Base-by-base conservation (phyloP, 2,113 vertebrate species). In the Chauna torquata region DNA sequence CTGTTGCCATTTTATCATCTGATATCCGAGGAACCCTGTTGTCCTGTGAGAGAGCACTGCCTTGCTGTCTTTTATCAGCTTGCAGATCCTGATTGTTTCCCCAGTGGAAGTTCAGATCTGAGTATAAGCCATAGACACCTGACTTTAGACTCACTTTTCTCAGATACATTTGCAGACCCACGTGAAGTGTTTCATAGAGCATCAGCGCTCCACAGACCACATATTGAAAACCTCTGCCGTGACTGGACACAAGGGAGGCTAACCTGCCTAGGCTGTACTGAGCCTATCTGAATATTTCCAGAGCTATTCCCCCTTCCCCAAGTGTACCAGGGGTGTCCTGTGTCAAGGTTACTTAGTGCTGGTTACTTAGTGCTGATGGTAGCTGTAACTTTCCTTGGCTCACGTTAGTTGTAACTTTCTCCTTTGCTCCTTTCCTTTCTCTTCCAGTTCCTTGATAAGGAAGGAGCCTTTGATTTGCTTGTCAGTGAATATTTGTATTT, bases 111-210 rank as follows among this genome's bases (percentile, higher is more conserved):
- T 61, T 44, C 32, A 34, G 30, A 44, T 16, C 12, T 50, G n/a
- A 72, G 16, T 12, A 65, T 15, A 42, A 61, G 8, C 40, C 4
- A 18, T 16, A 79, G 44, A 4, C 14, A 38, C 18, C 61, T 50
- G 50, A 27, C 10, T 23, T 34, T 16, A 50, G 32, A 9, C 12
- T 64, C n/a, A 23, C 40, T 57, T 34, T 77, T 44, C 44, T 59
- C 58, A 70, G 54, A 36, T 12, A 57, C 0, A 0, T 78, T 70
- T 77, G 36, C 49, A 81, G 77, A 52, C 13, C 11, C 22, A 3
- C 68, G 54, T 55, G 13, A 64, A 72, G 44, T 6, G 14, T 69
- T 91, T 69, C 32, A 68, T 42, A 69, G 59, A 81, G 58, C 55
- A 57, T 34, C 2, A 2, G 36, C 59, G 25, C 34, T 70, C 44